Evolutionary conservation across 2,888 invertebrate species (phyloP), one percentile per base, ranked within the genome.

Genomic region (Blera fallax): DNA sequence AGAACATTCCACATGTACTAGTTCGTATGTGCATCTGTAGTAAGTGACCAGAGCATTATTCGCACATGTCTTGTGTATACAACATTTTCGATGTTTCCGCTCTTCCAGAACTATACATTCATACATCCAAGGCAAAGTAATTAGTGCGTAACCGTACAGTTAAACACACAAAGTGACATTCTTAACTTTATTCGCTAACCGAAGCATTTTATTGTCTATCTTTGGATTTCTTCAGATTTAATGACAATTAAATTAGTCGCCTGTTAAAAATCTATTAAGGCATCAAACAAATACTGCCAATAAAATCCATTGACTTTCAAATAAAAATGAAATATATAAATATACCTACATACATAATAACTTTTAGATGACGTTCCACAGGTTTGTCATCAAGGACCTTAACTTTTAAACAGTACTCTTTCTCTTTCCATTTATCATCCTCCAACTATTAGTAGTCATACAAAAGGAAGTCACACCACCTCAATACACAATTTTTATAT

Each of bases 171-270:
- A 43, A 6, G 43, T 16, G 16, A 43, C 43, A 43, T 43, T 43
- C 43, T 14, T 14, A 6, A 6, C 14, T 40, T 40, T 40, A 40
- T 40, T 40, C 6, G 40, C 14, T 40, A 40, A 14, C 7, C 14
- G 3, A 3, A 43, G 16, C 14, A 16, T 16, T 43, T 0, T 43
- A n/a, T 11, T n/a, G 21, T 21, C 1, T 48, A 3, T 10, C 7
- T 8, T 43, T 56, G 34, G 27, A 48, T 34, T 34, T 60, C 34
- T 21, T 48, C 21, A 21, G 34, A 56, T 18, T 29, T 54, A 32
- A 72, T 72, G 58, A 56, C 37, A 60, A 50, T 60, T 45, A 37
- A 45, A 72, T 72, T 60, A 72, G 37, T 40, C 60, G 60, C 27
- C 72, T 50, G 27, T 72, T 60, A 50, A 48, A 72, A 50, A 72